Percentiles rank a stretch among this genome's conserved stretches.
Evolutionary conservation across 2,888 invertebrate genomes (phyloP).

Genomic region (Sialis lutaria): DNA sequence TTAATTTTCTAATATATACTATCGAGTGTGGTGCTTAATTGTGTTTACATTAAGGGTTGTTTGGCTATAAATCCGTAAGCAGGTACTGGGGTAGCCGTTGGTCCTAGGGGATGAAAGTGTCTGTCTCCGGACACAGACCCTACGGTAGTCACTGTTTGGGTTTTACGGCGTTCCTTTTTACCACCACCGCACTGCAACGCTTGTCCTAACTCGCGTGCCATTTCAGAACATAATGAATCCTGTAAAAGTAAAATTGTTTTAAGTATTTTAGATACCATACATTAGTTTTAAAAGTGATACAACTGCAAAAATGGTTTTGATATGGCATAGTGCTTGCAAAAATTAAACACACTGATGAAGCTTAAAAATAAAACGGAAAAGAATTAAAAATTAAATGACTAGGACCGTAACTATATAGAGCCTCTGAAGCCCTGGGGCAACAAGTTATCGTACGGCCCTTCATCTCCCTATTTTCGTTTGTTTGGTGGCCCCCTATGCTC

Average conservation of each 20-base stretch:
- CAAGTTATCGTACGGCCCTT: no score
- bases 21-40: no score
- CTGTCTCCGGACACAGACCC: conserved; percentile 19
- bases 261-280: background rate
- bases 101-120: conserved; percentile 28
- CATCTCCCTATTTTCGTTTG: no score
- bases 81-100: conserved; percentile 31
- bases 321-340: no score
- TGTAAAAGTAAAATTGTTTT: conserved; percentile 20
- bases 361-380: no score
- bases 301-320: background rate
- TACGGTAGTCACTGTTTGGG: conserved; percentile 15
- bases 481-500: no score
- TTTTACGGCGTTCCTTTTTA: conserved; percentile 29
- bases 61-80: conserved; percentile 41
- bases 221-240: conserved; percentile 55
- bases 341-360: no score
- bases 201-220: conserved; percentile 52
- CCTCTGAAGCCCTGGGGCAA: no score
- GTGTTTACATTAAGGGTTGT: conserved; percentile 22
- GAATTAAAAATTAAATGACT: no score
- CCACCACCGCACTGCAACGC: conserved; percentile 47
- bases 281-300: conserved; percentile 1
- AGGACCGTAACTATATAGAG: no score
- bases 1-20: no score